Base-by-base conservation (phyloP, 2,113 vertebrate genomes). In the Sylvilagus bachmani region DNA sequence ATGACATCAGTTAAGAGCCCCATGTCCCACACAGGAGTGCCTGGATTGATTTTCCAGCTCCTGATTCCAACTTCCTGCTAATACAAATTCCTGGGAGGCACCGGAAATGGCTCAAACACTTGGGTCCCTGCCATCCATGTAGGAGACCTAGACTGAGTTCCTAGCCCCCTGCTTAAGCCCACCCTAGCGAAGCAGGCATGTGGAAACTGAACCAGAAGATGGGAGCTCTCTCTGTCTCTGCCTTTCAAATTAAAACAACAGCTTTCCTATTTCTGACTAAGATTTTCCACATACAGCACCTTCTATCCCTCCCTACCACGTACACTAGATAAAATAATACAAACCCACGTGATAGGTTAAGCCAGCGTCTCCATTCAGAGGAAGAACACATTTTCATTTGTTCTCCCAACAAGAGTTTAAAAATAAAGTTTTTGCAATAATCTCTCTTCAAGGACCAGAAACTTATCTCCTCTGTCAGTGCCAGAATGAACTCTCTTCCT, bases 401-500 rank as follows among this genome's bases (percentile, higher is more conserved):
- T n/a, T 53, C 53, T 80, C 25, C 83, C 27, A 73, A 1, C 51
- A 70, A n/a, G 17, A 82, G 62, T 77, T 82, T 14, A 91, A 83
- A 92, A 78, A 75, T 53, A 88, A 71, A 2, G 36, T 66, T 92
- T 79, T 89, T 85, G 22, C 27, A 92, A 73, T n/a, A 38, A 82
- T 79, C 31, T 86, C 62, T 87, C 84, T 94, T 85, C 55, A 51
- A 66, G 1, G n/a, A 5, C 73, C 55, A 89, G 36, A 49, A 89
- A 79, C 16, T 44, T 51, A 51, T 44, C 25, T 93, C 90, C 74
- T 86, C 1, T 61, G 49, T 82, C 53, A 33, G 22, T 51, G 62
- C 69, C 64, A 73, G 31, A 93, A 91, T n/a, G 36, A 55, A 36
- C 61, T 92, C 11, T 90, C 62, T 92, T 86, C 71, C 74, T 92